Evolutionary conservation across 2,797 vertebrate genomes (phyloP), one percentile per base, ranked within the genome.

Genomic region (Pogonophryne albipinna): DNA sequence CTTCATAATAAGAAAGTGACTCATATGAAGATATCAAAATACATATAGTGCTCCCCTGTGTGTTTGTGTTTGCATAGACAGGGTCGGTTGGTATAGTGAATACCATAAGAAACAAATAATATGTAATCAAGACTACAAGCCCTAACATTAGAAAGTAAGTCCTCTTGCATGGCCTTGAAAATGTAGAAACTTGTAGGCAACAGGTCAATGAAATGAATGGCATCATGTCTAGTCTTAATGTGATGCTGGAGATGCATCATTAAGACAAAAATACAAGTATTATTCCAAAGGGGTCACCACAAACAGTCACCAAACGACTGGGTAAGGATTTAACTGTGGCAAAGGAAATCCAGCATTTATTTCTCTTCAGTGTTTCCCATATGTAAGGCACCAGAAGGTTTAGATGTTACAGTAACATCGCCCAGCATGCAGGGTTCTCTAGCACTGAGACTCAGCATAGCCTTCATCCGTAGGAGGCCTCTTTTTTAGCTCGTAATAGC

Each of bases 401-500:
- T 16, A 17, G 1, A 68, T 7, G n/a, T 10, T 74, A 83, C 62
- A 74, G 63, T 77, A 71, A 17, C 68, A 49, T 13, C 41, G 63
- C 9, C 20, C 69, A 12, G 31, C 78, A 83, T 88, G 66, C 64
- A 73, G 85, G 83, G 73, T 31, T 56, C 73, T 78, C 89, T 95
- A 95, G 70, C 71, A 91, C 64, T 75, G 87, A 75, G 94, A 94
- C 74, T 94, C 93, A 1, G 79, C 89, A 14, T 79, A 77, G 9
- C 14, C 71, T 14, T 89, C 84, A 1, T 89, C 80, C 10, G 0
- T 1, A 47, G 78, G 55, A 34, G 64, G 66, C n/a, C 8, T 63
- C 69, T 80, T 86, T 62, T 92, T 85, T 5, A 74, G 0, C 49
- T 27, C 6, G 78, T 89, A 83, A 67, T 86, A 76, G 4, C 75